Conservation (phyloP, 1,140 invertebrate genomes). For the Lucilia cuprina region DNA sequence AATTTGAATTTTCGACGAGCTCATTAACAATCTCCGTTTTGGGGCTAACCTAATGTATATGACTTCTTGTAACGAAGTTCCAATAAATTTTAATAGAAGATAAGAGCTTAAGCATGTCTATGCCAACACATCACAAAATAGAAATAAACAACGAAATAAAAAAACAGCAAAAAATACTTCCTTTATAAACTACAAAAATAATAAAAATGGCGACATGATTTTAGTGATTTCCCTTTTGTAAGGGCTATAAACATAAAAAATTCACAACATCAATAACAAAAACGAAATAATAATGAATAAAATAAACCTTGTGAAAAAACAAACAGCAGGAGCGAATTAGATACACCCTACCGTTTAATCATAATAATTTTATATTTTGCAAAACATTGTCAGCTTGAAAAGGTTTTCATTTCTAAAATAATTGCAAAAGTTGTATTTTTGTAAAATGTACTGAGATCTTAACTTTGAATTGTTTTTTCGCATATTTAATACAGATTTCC, state of each 20-base stretch:
- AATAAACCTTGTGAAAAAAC: not conserved
- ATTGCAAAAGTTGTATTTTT: no score
- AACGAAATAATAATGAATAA: not conserved
- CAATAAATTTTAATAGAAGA: slow-evolving; percentile 10
- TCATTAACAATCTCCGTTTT: not conserved
- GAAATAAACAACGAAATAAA: not conserved
- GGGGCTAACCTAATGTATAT: not conserved
- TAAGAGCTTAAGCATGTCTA: slow-evolving; percentile 23
- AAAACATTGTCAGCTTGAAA: no score
- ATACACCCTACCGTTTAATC: not conserved
- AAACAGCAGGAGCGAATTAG: not conserved
- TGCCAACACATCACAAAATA: slow-evolving; percentile 19
- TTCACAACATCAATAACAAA: not conserved
- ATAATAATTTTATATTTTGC: no score
- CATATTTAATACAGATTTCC: no score
- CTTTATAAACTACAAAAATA: slow-evolving; percentile 24
- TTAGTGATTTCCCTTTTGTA: slow-evolving; percentile 6
- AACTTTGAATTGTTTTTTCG: no score
- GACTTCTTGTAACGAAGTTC: not conserved
- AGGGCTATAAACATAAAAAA: not conserved
- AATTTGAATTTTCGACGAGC: not conserved
- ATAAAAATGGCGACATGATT: slow-evolving; percentile 32
- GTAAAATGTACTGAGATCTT: no score
- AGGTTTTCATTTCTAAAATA: no score
- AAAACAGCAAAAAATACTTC: not conserved